Percentiles rank a stretch among this genome's conserved stretches.
Conservation (phyloP, 2,113 vertebrate genomes). For the Plestiodon gilberti region DNA sequence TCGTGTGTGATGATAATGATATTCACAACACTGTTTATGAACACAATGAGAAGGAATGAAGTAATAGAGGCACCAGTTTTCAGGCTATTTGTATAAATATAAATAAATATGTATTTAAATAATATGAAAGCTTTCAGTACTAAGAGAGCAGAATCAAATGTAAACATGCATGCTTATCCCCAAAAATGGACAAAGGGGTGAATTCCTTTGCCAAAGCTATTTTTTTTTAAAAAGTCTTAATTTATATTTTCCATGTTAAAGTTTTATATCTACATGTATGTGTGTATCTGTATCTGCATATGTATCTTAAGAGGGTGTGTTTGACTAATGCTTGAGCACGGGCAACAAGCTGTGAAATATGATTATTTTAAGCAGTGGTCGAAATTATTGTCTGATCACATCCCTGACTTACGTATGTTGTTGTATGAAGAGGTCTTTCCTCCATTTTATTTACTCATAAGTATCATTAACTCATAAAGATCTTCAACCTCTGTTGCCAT, state of each 20-base stretch:
- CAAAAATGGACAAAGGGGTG: constrained; percentile 28
- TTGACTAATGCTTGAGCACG: constrained; percentile 43
- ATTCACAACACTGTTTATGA: neutral
- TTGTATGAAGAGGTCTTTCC: constrained; percentile 68
- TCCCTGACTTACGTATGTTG: constrained; percentile 68
- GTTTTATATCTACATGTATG: neutral
- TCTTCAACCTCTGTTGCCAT: constrained; percentile 82
- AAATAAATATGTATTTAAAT: constrained; percentile 54
- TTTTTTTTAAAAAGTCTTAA: neutral
- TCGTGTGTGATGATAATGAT: constrained; percentile 29
- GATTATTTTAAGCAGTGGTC: constrained; percentile 55
- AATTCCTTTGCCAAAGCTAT: neutral
- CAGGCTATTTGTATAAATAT: constrained; percentile 47
- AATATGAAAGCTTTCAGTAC: constrained; percentile 37
- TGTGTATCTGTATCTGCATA: neutral
- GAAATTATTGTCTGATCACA: constrained; percentile 57
- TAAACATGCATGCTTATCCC: constrained; percentile 33
- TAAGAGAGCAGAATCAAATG: constrained; percentile 35
- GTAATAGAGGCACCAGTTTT: constrained; percentile 59
- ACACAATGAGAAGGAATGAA: constrained; percentile 47
- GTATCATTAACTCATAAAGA: constrained; percentile 90
- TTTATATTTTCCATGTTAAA: neutral
- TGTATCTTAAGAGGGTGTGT: constrained; percentile 10
- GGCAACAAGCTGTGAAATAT: constrained; percentile 51
- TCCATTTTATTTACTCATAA: constrained; percentile 85